A percentile compares a stretch with the other conserved stretches of the same genome.
These are phyloP conservation scores for Cyrtonyx montezumae DNA, from an alignment of 2,113 vertebrate genomes.

Conservation along the genomic window DNA sequence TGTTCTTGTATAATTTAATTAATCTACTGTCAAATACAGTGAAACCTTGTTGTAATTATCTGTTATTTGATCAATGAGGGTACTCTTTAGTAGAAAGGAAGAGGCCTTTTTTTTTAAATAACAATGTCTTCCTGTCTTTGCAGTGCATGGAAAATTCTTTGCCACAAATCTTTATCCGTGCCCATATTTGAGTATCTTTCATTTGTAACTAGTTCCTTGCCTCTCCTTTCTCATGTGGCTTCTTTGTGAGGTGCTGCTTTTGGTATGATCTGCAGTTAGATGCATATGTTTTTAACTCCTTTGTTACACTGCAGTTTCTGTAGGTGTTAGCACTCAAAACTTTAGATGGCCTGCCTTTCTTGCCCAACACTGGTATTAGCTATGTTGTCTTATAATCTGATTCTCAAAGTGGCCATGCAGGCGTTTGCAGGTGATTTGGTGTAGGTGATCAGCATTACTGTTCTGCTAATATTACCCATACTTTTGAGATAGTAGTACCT, in stretches of 20 bases:
- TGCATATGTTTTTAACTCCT: not conserved
- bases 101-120: not conserved
- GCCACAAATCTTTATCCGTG: not conserved
- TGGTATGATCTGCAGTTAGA: not conserved
- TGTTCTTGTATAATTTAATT: conserved; percentile 25
- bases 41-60: not conserved
- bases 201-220: not conserved
- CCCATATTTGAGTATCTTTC: not conserved
- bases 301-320: not conserved
- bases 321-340: not conserved
- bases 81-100: not conserved
- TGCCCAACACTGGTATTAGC: not conserved
- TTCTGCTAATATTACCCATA: not conserved
- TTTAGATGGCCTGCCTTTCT: not conserved
- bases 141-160: not conserved
- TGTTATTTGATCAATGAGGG: not conserved
- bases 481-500: not conserved
- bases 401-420: not conserved
- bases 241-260: not conserved
- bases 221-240: not conserved
- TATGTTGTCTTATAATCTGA: not conserved
- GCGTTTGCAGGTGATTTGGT: not conserved
- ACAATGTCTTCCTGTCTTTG: not conserved
- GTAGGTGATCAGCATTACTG: not conserved
- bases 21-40: not conserved